phyloP scores from a whole-genome alignment of 1,140 invertebrate genomes.

The Drosophila kikkawai region DNA sequence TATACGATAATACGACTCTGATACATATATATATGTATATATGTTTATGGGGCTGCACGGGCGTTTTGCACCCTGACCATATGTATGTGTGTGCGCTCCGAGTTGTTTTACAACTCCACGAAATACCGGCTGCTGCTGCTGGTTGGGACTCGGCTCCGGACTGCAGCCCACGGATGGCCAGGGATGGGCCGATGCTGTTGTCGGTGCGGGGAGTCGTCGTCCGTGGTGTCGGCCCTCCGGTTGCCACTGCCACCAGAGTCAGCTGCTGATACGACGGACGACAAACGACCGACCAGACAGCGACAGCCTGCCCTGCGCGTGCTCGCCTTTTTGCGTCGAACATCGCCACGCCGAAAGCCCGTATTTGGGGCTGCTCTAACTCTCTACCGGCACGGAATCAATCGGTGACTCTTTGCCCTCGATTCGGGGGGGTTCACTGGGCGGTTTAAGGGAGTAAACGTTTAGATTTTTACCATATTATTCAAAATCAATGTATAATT shows the following conservation, averaged over 20 bases:
- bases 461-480: slow-evolving; percentile 46
- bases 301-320: slow-evolving; percentile 61
- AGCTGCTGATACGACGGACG: slow-evolving; percentile 70
- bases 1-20: slow-evolving; percentile 17
- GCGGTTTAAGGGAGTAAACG: not conserved
- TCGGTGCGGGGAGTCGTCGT: slow-evolving; percentile 44
- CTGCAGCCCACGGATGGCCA: slow-evolving; percentile 10
- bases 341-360: slow-evolving; percentile 50
- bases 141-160: slow-evolving; percentile 33
- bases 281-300: slow-evolving; percentile 17
- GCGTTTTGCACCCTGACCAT: slow-evolving; percentile 29
- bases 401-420: not conserved
- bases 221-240: slow-evolving; percentile 37
- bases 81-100: slow-evolving; percentile 26
- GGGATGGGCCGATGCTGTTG: slow-evolving; percentile 32
- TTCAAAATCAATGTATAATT: slow-evolving; percentile 48
- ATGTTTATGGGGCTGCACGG: slow-evolving; percentile 21
- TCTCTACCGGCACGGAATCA: not conserved
- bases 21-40: not conserved
- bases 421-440: not conserved
- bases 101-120: slow-evolving; percentile 45
- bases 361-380: not conserved
- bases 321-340: slow-evolving; percentile 62
- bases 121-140: slow-evolving; percentile 56
- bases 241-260: slow-evolving; percentile 23